Evolutionary conservation across 1,140 invertebrate genomes (phyloP), one percentile per base, ranked within the genome.

Genomic region (Thaumetopoea pityocampa): DNA sequence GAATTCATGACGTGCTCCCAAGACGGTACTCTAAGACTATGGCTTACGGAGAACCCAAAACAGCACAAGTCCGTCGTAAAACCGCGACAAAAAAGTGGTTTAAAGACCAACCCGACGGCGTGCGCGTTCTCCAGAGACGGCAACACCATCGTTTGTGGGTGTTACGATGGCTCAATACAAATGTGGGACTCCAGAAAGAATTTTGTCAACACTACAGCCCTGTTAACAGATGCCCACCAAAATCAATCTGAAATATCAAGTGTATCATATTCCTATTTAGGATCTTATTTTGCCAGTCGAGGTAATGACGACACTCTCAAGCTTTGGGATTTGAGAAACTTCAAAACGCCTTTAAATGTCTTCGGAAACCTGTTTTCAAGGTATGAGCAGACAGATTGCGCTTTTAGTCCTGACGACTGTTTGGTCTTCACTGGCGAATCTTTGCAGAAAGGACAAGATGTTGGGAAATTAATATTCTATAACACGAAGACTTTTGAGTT

Each of bases 111-210:
- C 20, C 96, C 98, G 0, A 96, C 94, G 0, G 86, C 94, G 0
- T 96, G 96, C 61, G 86, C 87, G 1, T 98, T 93, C 62, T 96
- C 90, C 42, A 85, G 93, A 23, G 20, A 36, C 8, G 20, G 34
- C 8, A 30, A 49, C 20, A 28, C 33, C 1, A 26, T 41, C 17
- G 94, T 94, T 0, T 94, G 94, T 35, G 98, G 92, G 0, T 99
- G 98, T 69, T 88, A 91, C 14, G 98, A 99, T 83, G 98, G 98
- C 1, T 98, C 96, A 0, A 92, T 99, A 55, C 97, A 99, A 79
- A 93, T 99, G 81, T 99, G 98, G 98, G 98, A 99, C 76, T 92
- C 96, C 30, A 89, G 97, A 22, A 92, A 91, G 66, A 92, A 89
- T 60, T 92, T 90, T 55, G 92, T 93, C 0, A 97, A 96, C 63